Evolutionary conservation across 2,797 vertebrate species (phyloP).

Genomic region (Podargus strigoides): DNA sequence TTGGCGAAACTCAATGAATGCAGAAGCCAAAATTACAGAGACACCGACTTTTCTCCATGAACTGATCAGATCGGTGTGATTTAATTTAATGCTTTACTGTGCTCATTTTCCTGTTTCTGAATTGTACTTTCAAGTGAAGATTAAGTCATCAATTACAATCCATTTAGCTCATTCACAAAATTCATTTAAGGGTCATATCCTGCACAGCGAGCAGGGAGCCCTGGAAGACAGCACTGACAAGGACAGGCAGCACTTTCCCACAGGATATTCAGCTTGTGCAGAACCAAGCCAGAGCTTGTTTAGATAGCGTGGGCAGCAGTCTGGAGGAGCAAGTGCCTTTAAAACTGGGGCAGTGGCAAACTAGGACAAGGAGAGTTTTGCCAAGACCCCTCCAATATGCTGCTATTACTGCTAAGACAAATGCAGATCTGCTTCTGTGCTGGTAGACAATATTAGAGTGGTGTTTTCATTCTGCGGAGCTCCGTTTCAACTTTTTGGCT

Average conservation of each 20-base stretch:
- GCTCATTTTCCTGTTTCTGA: neutral
- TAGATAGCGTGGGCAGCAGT: neutral
- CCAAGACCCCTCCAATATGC: neutral
- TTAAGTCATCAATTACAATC: slow-evolving; percentile 39
- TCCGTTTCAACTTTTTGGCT: neutral
- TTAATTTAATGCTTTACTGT: slow-evolving; percentile 23
- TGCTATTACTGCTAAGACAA: neutral
- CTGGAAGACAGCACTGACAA: neutral
- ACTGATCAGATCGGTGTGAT: neutral
- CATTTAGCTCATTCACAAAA: slow-evolving; percentile 57
- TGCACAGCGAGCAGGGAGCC: neutral
- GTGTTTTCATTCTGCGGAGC: neutral
- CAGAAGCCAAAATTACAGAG: neutral
- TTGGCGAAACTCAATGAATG: neutral
- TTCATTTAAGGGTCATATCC: slow-evolving; percentile 11
- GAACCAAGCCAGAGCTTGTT: neutral
- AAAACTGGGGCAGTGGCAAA: slow-evolving; percentile 16
- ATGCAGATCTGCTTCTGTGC: neutral
- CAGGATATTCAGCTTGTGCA: neutral
- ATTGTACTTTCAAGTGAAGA: slow-evolving; percentile 16
- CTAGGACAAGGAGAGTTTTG: neutral
- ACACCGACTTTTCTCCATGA: neutral
- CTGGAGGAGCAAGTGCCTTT: neutral
- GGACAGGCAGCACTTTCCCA: neutral
- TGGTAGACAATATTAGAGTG: neutral